Evolutionary conservation across 2,797 vertebrate genomes (phyloP), one percentile per base, ranked within the genome.

Genomic region (Fringilla coelebs): DNA sequence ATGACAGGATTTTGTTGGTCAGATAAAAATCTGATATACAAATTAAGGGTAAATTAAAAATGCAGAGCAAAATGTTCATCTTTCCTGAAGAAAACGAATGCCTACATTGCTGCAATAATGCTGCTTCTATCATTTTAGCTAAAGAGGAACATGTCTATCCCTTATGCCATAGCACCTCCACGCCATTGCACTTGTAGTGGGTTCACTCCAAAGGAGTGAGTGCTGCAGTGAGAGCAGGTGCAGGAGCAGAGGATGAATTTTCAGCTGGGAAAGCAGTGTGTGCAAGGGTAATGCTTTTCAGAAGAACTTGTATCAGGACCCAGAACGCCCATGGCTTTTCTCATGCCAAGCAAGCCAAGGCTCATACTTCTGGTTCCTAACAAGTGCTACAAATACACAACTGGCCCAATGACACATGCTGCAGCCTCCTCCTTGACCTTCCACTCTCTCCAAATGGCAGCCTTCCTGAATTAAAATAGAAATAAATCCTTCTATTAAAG

Each of bases 391-490:
- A 94, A 48, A 73, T 11, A 62, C 63, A 70, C 48, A 74, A 34
- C 34, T 62, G 38, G n/a, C 29, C 25, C 51, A 28, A 45, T 19
- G 57, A 45, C 60, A 92, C 78, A 71, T 1, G 9, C 19, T 74
- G 52, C 60, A 76, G 46, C 48, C 63, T 91, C 45, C 62, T 79
- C 10, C 11, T 62, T 46, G 49, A 67, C 52, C 58, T 86, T 88
- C 66, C 46, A 73, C 43, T 63, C 49, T 63, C 63, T 87, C 62
- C 81, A 87, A 40, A 78, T 38, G 54, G 40, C 79, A 93, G 41
- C 8, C 31, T 89, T 95, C 80, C 66, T 66, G 43, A 84, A 92
- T 91, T 89, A 90, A 96, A 95, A 73, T 84, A 91, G 76, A 93
- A 91, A 81, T 71, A 58, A 11, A 20, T 38, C 76, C 63, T 84